phyloP scores from a whole-genome alignment of 2,888 invertebrate species.

The Choreutis nemorana region DNA sequence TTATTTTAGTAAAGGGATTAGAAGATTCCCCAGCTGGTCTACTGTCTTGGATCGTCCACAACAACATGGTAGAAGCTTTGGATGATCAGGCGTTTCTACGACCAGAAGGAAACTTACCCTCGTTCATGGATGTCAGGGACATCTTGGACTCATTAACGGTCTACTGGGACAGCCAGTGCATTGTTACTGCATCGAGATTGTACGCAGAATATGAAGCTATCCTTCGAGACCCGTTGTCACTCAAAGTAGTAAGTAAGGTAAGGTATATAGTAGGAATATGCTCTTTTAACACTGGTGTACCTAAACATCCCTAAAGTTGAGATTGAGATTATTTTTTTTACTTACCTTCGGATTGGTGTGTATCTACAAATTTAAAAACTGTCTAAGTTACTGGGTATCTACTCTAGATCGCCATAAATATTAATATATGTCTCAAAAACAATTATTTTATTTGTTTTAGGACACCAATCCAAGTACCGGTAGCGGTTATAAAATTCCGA shows the following conservation, averaged over 20 bases:
- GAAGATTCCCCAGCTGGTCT: conserved; percentile 76
- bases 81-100: conserved; percentile 56
- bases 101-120: conserved; percentile 58
- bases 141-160: conserved; percentile 78
- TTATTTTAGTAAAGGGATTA: conserved; percentile 30
- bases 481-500: conserved; percentile 70
- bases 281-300: too few species aligned
- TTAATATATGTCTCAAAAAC: too few species aligned
- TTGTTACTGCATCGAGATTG: conserved; percentile 70
- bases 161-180: conserved; percentile 74
- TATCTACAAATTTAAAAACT: too few species aligned
- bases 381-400: too few species aligned
- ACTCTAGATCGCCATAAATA: too few species aligned
- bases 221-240: conserved; percentile 7
- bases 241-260: too few species aligned
- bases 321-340: too few species aligned
- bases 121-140: conserved; percentile 67
- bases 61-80: conserved; percentile 61
- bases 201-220: conserved; percentile 65
- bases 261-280: too few species aligned
- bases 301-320: too few species aligned
- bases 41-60: conserved; percentile 79
- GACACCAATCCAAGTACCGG: conserved; percentile 66
- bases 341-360: too few species aligned
- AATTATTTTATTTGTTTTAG: conserved; percentile 29